Evolutionary conservation across 2,113 vertebrate genomes (phyloP), one percentile per base, ranked within the genome.

Genomic region (Heliornis fulica): DNA sequence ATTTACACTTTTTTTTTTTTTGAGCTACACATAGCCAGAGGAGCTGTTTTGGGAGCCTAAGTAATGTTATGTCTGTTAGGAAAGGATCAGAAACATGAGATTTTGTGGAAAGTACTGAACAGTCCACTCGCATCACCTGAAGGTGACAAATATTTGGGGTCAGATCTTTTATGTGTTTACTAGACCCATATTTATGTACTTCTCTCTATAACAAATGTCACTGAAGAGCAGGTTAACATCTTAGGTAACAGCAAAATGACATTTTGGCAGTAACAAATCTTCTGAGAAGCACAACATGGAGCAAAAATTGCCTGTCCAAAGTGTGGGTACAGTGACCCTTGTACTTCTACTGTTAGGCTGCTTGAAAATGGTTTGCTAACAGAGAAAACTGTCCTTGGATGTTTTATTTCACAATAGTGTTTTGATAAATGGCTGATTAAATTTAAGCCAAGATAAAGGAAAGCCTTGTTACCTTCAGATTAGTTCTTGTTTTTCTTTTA

Each of bases 81-180:
- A 41, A 79, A 18, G 17, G 57, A 63, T 10, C 31, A 43, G 14
- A 43, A 48, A 14, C 34, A 10, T 46, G 56, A 16, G 25, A 9
- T 43, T 34, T 21, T 87, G 29, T 72, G 43, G 21, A 53, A 72
- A 80, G 12, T 36, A 32, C 16, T 53, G 25, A 61, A 13, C 19
- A 41, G 14, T 43, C 9, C 19, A 4, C 10, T 36, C 5, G 2
- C 0, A 0, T 53, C 59, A 40, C 10, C 34, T 54, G 61, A 26
- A 63, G 16, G 22, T 82, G 32, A 59, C 38, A 63, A 82, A 20
- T 56, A 61, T 54, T 8, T 60, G 21, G 38, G 40, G 40, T 13
- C 6, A 38, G 19, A 2, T 65, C 50, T 79, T 71, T 59, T 14
- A 11, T 26, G 7, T 46, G 45, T 87, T 29, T 36, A 11, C 5